A percentile compares a stretch with the other conserved stretches of the same genome.
Conservation (phyloP, 2,888 invertebrate genomes). For the Odontocolon sp. region DNA sequence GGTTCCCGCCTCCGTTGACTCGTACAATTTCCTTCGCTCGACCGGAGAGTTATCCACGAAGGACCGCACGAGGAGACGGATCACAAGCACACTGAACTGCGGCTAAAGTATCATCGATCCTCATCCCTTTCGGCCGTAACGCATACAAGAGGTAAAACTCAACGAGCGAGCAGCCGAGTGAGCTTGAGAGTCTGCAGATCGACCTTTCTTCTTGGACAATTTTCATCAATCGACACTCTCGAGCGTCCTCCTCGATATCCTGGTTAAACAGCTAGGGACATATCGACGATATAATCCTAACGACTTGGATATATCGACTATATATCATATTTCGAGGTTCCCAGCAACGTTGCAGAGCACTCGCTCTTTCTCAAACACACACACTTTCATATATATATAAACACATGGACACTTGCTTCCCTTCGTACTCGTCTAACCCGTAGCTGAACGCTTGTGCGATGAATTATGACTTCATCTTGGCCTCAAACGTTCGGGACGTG, state of each 20-base stretch:
- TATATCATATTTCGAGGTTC: slow-evolving; percentile 12
- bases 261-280: slow-evolving; percentile 53
- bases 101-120: slow-evolving; percentile 48
- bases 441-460: slow-evolving; percentile 35
- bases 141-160: slow-evolving; percentile 9
- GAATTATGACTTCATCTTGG: slow-evolving; percentile 61
- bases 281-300: slow-evolving; percentile 56
- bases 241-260: slow-evolving; percentile 32
- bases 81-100: slow-evolving; percentile 16
- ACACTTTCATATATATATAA: background rate
- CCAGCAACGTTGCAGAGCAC: background rate
- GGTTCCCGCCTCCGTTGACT: too few relatives aligned
- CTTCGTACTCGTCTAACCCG: slow-evolving; percentile 18
- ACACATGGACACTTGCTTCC: slow-evolving; percentile 10
- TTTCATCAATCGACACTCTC: slow-evolving; percentile 27
- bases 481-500: slow-evolving; percentile 56
- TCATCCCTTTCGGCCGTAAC: slow-evolving; percentile 27
- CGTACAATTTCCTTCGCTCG: slow-evolving; percentile 12
- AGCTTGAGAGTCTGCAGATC: background rate
- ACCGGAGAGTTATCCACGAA: background rate
- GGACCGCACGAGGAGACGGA: slow-evolving; percentile 7
- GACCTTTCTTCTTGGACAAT: slow-evolving; percentile 28
- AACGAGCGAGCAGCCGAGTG: too few relatives aligned
- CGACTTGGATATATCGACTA: slow-evolving; percentile 49
- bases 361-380: background rate